phyloP scores from a whole-genome alignment of 1,140 invertebrate genomes.

The Danaus plexippus region DNA sequence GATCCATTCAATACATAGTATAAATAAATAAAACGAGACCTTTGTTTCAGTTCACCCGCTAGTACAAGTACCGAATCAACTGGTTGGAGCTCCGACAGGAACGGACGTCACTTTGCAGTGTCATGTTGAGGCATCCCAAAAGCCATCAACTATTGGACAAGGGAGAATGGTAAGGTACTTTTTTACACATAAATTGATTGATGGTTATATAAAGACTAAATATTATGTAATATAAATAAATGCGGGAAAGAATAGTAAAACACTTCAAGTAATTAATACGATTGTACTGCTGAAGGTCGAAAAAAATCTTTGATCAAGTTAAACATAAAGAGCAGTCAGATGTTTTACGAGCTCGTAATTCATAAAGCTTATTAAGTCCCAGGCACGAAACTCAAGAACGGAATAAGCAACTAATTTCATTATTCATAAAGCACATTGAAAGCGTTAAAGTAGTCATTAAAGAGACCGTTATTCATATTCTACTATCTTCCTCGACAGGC shows the following conservation, averaged over 20 bases:
- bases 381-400: slow-evolving; percentile 63
- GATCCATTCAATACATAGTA: too few relatives aligned
- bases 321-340: slow-evolving; percentile 35
- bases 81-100: slow-evolving; percentile 84
- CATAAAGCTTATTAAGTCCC: slow-evolving; percentile 63
- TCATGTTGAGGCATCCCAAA: slow-evolving; percentile 89
- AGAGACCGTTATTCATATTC: slow-evolving; percentile 57
- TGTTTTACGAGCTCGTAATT: slow-evolving; percentile 57
- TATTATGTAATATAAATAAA: slow-evolving; percentile 8
- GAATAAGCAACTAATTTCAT: slow-evolving; percentile 70
- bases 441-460: slow-evolving; percentile 69
- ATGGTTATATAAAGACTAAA: not conserved
- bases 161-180: slow-evolving; percentile 79
- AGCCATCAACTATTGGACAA: slow-evolving; percentile 91
- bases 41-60: slow-evolving; percentile 82
- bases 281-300: slow-evolving; percentile 8
- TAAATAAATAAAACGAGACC: not conserved
- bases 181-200: not conserved
- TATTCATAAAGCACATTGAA: slow-evolving; percentile 71
- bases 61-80: slow-evolving; percentile 87
- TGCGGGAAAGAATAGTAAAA: slow-evolving; percentile 9
- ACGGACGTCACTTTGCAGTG: slow-evolving; percentile 89
- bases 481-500: slow-evolving; percentile 61
- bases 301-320: slow-evolving; percentile 42
- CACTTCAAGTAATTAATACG: slow-evolving; percentile 12